phyloP scores from a whole-genome alignment of 2,797 vertebrate genomes.

The Artibeus jamaicensis region DNA sequence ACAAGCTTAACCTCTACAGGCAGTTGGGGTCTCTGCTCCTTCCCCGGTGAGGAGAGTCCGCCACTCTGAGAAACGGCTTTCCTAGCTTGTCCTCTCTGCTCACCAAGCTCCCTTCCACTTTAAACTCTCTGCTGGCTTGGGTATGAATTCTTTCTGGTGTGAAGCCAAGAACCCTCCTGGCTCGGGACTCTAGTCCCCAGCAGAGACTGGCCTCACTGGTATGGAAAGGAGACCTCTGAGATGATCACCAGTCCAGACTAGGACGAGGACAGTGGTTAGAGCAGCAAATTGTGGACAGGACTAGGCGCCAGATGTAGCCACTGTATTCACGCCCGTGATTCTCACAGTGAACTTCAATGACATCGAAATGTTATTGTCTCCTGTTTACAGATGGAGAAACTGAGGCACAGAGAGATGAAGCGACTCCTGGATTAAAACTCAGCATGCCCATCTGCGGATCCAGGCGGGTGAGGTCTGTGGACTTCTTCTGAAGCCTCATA shows the following conservation, averaged over 20 bases:
- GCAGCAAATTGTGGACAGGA: neutral
- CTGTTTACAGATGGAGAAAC: neutral
- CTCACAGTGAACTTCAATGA: neutral
- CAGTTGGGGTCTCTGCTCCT: neutral
- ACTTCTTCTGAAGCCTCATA: neutral
- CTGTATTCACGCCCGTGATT: neutral
- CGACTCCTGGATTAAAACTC: neutral
- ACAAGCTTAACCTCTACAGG: neutral
- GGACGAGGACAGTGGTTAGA: neutral
- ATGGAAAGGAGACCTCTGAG: neutral
- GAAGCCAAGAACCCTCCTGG: neutral
- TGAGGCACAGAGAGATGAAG: neutral
- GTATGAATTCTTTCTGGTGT: neutral
- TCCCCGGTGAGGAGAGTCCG: neutral
- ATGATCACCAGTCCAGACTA: neutral
- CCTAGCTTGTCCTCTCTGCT: neutral
- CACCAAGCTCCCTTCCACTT: neutral
- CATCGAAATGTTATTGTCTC: neutral
- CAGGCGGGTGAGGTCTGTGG: neutral
- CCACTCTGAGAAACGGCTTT: neutral
- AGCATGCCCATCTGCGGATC: fast-evolving
- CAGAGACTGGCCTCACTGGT: neutral
- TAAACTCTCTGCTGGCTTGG: neutral
- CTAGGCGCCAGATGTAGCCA: neutral
- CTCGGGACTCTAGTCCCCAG: neutral